Conservation (phyloP, 1,140 invertebrate genomes). For the Delia radicum region DNA sequence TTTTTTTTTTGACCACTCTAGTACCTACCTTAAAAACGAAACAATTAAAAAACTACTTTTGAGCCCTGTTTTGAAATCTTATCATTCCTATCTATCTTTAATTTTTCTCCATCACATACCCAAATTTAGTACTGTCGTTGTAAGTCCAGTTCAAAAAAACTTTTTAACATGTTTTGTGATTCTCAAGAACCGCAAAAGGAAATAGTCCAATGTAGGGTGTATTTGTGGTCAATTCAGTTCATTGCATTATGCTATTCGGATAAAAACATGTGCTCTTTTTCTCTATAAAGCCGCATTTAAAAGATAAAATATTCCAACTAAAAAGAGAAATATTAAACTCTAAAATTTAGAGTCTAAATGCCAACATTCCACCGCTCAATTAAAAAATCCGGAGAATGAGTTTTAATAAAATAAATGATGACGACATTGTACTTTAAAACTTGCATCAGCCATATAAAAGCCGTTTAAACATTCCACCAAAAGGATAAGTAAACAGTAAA, state of each 20-base stretch:
- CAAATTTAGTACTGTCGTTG: too few relatives aligned
- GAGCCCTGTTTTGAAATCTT: too few relatives aligned
- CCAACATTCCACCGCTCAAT: background rate
- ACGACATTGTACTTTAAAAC: background rate
- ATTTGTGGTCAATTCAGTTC: background rate
- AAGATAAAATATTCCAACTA: background rate
- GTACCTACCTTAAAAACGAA: too few relatives aligned
- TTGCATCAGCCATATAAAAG: background rate
- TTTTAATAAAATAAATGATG: background rate
- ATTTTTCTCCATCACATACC: too few relatives aligned
- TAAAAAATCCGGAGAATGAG: background rate
- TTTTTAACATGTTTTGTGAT: too few relatives aligned
- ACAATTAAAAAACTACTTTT: too few relatives aligned
- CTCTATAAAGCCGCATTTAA: too few relatives aligned
- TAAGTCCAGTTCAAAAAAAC: too few relatives aligned
- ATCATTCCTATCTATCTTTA: too few relatives aligned
- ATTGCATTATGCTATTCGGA: background rate
- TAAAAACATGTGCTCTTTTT: background rate
- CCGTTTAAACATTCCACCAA: too few relatives aligned
- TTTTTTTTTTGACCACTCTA: too few relatives aligned
- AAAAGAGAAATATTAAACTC: background rate
- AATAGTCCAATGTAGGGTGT: background rate
- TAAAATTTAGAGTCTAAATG: background rate
- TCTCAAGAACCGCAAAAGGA: too few relatives aligned
- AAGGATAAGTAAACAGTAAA: background rate